phyloP scores from a whole-genome alignment of 2,113 vertebrate genomes.

The Cyphomyrus discorhynchus region DNA sequence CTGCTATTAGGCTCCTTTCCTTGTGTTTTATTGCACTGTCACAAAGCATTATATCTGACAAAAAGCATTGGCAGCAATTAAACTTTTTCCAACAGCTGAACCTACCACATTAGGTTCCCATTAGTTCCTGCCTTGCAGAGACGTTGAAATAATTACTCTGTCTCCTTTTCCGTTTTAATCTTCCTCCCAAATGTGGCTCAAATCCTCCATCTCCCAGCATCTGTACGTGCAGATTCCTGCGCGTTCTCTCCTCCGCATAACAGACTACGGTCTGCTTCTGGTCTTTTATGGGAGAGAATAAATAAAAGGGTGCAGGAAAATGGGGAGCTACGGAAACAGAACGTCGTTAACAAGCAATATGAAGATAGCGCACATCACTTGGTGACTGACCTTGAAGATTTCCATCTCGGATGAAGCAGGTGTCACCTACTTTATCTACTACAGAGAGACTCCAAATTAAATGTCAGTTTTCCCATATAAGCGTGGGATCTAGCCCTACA shows the following conservation, averaged over 20 bases:
- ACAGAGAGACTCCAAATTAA: not conserved
- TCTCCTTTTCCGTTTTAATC: slow-evolving; percentile 29
- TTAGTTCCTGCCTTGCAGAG: slow-evolving; percentile 45
- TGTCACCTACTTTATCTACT: not conserved
- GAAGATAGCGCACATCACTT: not conserved
- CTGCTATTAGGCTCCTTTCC: slow-evolving; percentile 16
- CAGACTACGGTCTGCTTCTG: not conserved
- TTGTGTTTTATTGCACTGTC: slow-evolving; percentile 16
- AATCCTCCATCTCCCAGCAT: slow-evolving; percentile 58
- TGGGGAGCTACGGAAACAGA: not conserved
- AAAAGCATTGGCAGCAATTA: slow-evolving; percentile 31
- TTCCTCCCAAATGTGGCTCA: slow-evolving; percentile 43
- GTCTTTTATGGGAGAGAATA: not conserved
- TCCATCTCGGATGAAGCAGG: not conserved
- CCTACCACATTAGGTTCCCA: slow-evolving; percentile 48
- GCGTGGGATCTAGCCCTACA: not conserved
- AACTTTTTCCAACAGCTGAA: slow-evolving; percentile 44
- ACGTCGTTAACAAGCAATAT: not conserved
- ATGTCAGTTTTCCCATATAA: not conserved
- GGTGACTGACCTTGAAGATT: not conserved
- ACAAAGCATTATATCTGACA: slow-evolving; percentile 25
- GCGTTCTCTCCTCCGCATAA: slow-evolving; percentile 51
- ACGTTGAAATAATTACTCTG: slow-evolving; percentile 54
- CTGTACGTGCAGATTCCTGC: slow-evolving; percentile 52
- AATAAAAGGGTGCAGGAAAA: not conserved